These are phyloP conservation scores for Peribatodes rhomboidaria DNA, from an alignment of 2,888 invertebrate genomes.

Conservation along the genomic window DNA sequence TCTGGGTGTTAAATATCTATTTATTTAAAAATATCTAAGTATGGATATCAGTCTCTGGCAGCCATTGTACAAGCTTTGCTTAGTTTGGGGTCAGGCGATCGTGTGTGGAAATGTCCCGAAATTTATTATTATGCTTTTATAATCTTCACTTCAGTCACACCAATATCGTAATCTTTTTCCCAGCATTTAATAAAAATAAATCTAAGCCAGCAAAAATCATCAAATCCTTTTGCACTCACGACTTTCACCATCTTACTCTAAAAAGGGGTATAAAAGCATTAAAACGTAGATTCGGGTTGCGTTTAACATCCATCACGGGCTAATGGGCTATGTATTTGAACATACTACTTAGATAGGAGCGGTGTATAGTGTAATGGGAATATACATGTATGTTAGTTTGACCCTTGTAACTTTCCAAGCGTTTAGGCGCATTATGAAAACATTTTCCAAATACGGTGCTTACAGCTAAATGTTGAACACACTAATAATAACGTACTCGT, in stretches of 20 bases:
- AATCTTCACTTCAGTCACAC: background rate
- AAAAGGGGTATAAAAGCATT: slow-evolving; percentile 29
- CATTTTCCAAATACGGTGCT: slow-evolving; percentile 10
- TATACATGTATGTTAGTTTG: slow-evolving; percentile 7
- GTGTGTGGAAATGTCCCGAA: too few relatives aligned
- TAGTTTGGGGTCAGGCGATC: too few relatives aligned
- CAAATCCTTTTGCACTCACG: slow-evolving; percentile 27
- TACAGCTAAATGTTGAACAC: background rate
- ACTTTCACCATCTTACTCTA: slow-evolving; percentile 27
- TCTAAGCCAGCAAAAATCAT: slow-evolving; percentile 7
- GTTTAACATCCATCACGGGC: slow-evolving; percentile 36
- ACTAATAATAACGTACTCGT: too few relatives aligned
- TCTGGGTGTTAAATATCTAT: too few relatives aligned
- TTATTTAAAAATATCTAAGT: too few relatives aligned
- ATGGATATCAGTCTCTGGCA: too few relatives aligned
- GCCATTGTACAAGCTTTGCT: too few relatives aligned
- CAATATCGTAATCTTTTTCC: background rate
- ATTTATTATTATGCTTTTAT: background rate
- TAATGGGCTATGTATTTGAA: slow-evolving; percentile 31
- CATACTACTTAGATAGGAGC: slow-evolving; percentile 4
- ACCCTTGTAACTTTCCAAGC: slow-evolving; percentile 30
- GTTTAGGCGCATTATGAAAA: slow-evolving; percentile 21
- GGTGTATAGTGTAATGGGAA: background rate
- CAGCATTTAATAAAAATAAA: slow-evolving; percentile 12
- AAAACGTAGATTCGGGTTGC: slow-evolving; percentile 22